phyloP scores from a whole-genome alignment of 2,888 invertebrate species.

The Hypsopygia costalis region DNA sequence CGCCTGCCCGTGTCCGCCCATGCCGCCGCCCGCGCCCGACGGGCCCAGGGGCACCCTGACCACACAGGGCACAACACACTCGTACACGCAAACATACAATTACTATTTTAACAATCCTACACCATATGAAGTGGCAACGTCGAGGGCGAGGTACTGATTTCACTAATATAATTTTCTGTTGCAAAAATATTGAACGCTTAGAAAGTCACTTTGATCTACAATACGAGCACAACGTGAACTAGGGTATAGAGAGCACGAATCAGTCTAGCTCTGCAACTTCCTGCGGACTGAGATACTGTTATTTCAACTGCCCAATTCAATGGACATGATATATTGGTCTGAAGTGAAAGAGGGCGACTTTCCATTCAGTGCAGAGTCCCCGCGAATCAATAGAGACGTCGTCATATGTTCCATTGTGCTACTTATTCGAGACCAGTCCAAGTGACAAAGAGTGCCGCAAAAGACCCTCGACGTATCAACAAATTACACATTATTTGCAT shows the following conservation, averaged over 20 bases:
- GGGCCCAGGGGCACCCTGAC: conserved; percentile 65
- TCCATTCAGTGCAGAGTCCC: conserved; percentile 42
- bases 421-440: conserved; percentile 58
- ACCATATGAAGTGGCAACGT: too few species aligned
- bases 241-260: conserved; percentile 5
- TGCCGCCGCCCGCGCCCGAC: conserved; percentile 49
- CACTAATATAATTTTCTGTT: conserved; percentile 9
- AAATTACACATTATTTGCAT: conserved; percentile 78
- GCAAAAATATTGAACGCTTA: neutral
- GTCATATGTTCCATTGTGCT: conserved; percentile 67
- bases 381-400: conserved; percentile 59
- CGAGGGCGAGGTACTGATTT: too few species aligned
- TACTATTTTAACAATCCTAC: too few species aligned
- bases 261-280: conserved; percentile 11
- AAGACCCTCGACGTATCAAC: conserved; percentile 76
- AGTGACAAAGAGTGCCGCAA: conserved; percentile 70
- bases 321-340: conserved; percentile 57
- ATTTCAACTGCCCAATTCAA: conserved; percentile 60
- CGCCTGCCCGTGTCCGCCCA: conserved; percentile 51
- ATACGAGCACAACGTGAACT: conserved; percentile 13
- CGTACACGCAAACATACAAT: conserved; percentile 1
- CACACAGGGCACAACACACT: conserved; percentile 19
- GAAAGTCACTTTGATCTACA: conserved; percentile 10
- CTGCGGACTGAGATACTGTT: conserved; percentile 46
- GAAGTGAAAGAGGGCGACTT: conserved; percentile 35